Percentiles rank a stretch among this genome's conserved stretches.
Evolutionary conservation across 2,888 invertebrate genomes (phyloP).

Genomic region (Eudemis profundana): DNA sequence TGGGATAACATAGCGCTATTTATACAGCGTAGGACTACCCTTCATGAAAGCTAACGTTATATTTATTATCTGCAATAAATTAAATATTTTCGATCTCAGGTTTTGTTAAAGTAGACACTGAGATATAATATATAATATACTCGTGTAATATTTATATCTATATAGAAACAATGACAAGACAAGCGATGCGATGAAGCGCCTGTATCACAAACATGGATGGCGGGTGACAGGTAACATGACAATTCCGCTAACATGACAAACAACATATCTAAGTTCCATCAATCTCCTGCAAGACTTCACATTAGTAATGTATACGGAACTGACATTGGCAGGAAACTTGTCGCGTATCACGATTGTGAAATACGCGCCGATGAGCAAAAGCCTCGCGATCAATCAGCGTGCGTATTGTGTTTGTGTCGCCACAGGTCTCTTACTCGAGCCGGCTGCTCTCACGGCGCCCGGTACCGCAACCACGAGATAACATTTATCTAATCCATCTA

Average conservation of each 20-base stretch:
- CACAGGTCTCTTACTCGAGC: not conserved
- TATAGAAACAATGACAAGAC: no score
- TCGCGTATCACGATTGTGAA: not conserved
- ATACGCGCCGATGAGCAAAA: not conserved
- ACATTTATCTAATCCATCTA: conserved; percentile 25
- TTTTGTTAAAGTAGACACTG: no score
- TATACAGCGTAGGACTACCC: conserved; percentile 5
- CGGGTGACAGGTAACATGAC: no score
- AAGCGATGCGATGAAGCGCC: no score
- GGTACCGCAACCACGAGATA: conserved; percentile 25
- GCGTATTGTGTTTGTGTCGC: not conserved
- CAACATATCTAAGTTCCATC: not conserved
- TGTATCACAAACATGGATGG: no score
- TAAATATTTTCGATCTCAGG: no score
- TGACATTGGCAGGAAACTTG: not conserved
- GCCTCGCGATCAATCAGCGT: conserved; percentile 14
- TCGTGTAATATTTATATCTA: no score
- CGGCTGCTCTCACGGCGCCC: conserved; percentile 22
- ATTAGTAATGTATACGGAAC: not conserved
- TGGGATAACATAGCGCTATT: conserved; percentile 48
- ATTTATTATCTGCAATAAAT: not conserved
- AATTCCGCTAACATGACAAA: no score
- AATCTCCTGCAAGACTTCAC: not conserved
- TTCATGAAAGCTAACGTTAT: conserved; percentile 4
- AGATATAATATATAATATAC: no score